Evolutionary conservation across 2,888 invertebrate species (phyloP).

Genomic region (Platycheirus albimanus): DNA sequence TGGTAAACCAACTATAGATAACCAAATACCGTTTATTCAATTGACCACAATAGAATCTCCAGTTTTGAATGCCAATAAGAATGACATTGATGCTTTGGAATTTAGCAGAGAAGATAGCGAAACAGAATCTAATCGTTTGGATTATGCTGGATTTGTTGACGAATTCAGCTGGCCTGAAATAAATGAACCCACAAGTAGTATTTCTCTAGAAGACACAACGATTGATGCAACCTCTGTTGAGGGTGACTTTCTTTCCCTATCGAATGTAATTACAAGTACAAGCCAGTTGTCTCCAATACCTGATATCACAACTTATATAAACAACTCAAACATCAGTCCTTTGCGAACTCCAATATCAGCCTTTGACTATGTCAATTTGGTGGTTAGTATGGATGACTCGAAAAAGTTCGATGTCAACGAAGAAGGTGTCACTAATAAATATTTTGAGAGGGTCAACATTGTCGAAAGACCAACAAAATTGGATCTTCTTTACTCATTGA

Average conservation of each 20-base stretch:
- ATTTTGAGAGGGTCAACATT: constrained; percentile 82
- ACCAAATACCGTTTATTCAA: constrained; percentile 79
- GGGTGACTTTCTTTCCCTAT: constrained; percentile 43
- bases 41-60: constrained; percentile 78
- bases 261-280: constrained; percentile 77
- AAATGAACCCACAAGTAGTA: constrained; percentile 71
- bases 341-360: constrained; percentile 77
- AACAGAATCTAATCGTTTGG: constrained; percentile 78
- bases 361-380: constrained; percentile 76
- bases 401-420: constrained; percentile 79
- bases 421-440: constrained; percentile 82
- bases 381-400: constrained; percentile 59
- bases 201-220: constrained; percentile 43
- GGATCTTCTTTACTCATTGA: constrained; percentile 80
- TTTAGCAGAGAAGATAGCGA: constrained; percentile 77
- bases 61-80: constrained; percentile 77
- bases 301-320: constrained; percentile 76
- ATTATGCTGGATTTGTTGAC: constrained; percentile 71
- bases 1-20: constrained; percentile 78
- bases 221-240: constrained; percentile 35
- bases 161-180: constrained; percentile 75
- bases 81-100: constrained; percentile 42
- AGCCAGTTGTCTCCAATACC: constrained; percentile 79
- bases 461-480: constrained; percentile 81
- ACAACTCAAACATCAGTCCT: constrained; percentile 76